These are phyloP conservation scores for Petrolisthes manimaculis DNA, from an alignment of 2,888 invertebrate genomes.

Conservation along the genomic window DNA sequence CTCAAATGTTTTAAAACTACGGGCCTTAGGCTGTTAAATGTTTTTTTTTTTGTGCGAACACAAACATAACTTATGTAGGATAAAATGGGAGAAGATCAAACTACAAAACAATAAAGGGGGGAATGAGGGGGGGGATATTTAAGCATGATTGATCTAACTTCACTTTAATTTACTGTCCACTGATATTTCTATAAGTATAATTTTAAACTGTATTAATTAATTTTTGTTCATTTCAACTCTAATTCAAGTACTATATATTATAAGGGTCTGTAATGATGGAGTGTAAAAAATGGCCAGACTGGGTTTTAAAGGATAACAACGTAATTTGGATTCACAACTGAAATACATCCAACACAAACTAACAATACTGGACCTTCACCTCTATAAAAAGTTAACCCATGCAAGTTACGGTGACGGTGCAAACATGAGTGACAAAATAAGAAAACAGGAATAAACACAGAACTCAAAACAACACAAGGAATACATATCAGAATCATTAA, in stretches of 20 bases:
- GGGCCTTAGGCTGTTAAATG: too few species aligned
- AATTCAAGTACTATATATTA: too few species aligned
- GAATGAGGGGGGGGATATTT: too few species aligned
- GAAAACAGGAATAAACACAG: constrained; percentile 33
- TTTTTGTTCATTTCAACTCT: too few species aligned
- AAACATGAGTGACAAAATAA: constrained; percentile 55
- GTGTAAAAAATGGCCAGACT: too few species aligned
- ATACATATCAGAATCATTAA: constrained; percentile 11
- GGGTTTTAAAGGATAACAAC: too few species aligned
- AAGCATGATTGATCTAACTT: not conserved
- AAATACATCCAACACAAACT: not conserved
- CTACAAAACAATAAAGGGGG: not conserved
- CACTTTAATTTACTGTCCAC: too few species aligned
- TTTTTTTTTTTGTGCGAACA: not conserved
- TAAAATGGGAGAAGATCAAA: too few species aligned
- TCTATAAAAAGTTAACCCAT: not conserved
- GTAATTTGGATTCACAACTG: not conserved
- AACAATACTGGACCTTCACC: constrained; percentile 10
- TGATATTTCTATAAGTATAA: too few species aligned
- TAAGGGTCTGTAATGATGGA: too few species aligned
- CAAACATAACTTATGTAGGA: not conserved
- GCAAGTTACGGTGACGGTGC: constrained; percentile 49
- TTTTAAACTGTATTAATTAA: too few species aligned
- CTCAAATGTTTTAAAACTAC: too few species aligned
- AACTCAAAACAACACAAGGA: constrained; percentile 23